These are phyloP conservation scores for Antrozous pallidus DNA, from an alignment of 2,797 vertebrate species.

Conservation along the genomic window DNA sequence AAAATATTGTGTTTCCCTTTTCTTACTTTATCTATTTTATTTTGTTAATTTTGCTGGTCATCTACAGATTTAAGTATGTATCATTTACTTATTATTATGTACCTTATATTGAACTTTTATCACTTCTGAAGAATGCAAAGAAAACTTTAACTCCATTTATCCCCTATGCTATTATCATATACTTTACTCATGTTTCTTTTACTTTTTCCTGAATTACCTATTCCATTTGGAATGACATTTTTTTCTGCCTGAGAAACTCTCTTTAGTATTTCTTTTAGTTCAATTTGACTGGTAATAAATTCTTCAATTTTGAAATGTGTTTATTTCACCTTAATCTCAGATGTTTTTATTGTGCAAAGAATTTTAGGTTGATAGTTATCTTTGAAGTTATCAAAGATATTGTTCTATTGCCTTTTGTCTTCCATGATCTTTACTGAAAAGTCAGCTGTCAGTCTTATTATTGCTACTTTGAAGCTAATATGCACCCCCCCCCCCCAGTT, in stretches of 20 bases:
- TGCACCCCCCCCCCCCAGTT: background rate
- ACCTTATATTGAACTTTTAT: background rate
- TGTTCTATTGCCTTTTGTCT: background rate
- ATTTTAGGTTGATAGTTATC: background rate
- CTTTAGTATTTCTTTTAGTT: background rate
- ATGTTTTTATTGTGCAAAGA: background rate
- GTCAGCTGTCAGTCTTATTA: background rate
- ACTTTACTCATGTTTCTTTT: background rate
- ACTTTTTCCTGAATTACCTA: background rate
- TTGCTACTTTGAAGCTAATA: background rate
- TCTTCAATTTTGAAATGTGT: background rate
- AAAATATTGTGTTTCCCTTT: background rate
- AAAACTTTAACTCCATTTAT: background rate
- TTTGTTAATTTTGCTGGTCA: background rate
- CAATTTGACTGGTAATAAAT: background rate
- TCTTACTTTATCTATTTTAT: background rate
- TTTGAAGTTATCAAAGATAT: background rate
- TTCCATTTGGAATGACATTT: background rate
- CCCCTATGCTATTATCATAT: background rate
- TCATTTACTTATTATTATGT: background rate
- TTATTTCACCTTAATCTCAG: background rate
- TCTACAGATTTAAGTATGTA: background rate
- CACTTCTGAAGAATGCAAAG: background rate
- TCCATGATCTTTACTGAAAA: constrained; percentile 8
- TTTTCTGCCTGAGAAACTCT: background rate